Percentiles rank a stretch among this genome's conserved stretches.
These are phyloP conservation scores for Cliona cf. orientalis DNA, from an alignment of 37 sponge, comb jelly and placozoan genomes.

Conservation along the genomic window DNA sequence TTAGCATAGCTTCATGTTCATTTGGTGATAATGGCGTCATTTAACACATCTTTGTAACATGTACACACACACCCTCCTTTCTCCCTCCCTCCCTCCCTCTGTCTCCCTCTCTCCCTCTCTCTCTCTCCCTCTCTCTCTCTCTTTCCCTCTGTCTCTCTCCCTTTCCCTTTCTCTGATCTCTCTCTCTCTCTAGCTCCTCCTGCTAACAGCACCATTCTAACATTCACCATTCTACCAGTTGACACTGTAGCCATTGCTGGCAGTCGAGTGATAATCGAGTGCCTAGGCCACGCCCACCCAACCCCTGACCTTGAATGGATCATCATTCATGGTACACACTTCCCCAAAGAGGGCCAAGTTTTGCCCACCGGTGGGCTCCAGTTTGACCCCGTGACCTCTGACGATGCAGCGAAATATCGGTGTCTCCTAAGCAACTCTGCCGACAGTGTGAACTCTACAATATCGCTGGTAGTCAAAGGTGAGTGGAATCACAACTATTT, in stretches of 20 bases:
- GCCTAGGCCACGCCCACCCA: background rate
- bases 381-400: background rate
- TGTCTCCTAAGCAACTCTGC: background rate
- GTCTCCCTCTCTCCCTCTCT: no score
- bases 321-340: background rate
- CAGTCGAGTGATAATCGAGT: background rate
- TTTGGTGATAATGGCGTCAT: no score
- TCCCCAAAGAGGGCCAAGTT: background rate
- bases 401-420: background rate
- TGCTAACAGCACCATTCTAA: background rate
- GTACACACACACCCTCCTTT: no score
- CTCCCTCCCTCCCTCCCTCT: no score
- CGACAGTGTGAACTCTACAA: background rate
- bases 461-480: constrained; percentile 1
- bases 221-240: background rate
- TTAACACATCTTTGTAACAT: no score
- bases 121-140: background rate
- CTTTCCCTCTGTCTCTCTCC: no score
- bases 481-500: no score
- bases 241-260: background rate
- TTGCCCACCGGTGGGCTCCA: background rate
- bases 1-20: no score
- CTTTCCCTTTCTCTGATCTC: no score
- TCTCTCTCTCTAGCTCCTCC: no score
- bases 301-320: background rate